Conservation (phyloP, 2,797 vertebrate genomes). For the Vultur gryphus region DNA sequence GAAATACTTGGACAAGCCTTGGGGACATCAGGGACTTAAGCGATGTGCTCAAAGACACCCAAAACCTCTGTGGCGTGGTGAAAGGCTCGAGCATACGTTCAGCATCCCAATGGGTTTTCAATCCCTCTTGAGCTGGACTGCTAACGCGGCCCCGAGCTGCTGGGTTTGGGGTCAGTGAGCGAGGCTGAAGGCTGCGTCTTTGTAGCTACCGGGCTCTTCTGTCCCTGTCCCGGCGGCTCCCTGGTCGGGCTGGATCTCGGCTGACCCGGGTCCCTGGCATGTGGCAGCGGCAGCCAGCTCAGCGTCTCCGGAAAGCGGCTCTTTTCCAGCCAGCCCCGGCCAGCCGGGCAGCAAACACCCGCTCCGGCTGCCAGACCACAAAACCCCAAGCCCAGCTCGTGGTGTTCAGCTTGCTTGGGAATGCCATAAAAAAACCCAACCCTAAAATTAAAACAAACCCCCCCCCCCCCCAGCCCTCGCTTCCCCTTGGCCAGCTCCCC, state of each 20-base stretch:
- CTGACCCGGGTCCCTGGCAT: background rate
- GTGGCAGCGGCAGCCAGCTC: background rate
- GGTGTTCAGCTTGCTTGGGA: background rate
- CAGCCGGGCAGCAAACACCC: background rate
- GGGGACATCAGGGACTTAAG: background rate
- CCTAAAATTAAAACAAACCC: background rate
- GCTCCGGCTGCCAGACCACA: background rate
- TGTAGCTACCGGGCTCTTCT: background rate
- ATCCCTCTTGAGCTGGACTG: background rate
- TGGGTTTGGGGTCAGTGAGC: background rate
- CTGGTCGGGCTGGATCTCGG: background rate
- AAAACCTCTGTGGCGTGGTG: background rate
- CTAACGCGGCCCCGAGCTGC: rapidly evolving
- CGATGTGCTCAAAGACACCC: rapidly evolving
- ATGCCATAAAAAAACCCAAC: rapidly evolving
- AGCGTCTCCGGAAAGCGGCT: background rate
- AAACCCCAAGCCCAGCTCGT: background rate
- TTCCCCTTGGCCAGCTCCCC: background rate
- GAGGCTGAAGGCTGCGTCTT: background rate
- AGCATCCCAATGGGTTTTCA: background rate
- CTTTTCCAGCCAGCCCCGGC: background rate
- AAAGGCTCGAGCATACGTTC: background rate
- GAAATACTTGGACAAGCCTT: background rate
- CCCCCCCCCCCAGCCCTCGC: background rate
- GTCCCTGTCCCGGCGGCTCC: rapidly evolving